Evolutionary conservation across 1,140 invertebrate species (phyloP), one percentile per base, ranked within the genome.

Genomic region (Whitmania pigra): DNA sequence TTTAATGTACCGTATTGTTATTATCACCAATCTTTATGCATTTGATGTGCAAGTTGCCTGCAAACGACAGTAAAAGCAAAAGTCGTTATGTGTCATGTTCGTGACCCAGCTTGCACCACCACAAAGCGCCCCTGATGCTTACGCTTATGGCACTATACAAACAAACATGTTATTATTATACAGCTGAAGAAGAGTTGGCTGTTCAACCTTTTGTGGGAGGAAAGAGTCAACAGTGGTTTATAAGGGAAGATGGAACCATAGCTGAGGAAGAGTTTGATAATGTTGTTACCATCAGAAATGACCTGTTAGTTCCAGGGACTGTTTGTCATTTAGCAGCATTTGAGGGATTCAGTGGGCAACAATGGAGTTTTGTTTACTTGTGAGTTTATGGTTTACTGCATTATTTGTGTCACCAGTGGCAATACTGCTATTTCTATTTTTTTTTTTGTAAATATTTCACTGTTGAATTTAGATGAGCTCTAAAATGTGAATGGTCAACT

Each of bases 261-360:
- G 53, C 22, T 27, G 69, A 71, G 18, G 31, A 69, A 15, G 29
- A 69, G 43, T 31, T 40, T 31, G 67, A 40, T 22, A 69, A 69
- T 69, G 67, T 69, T 40, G n/a, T 31, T 36, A 69, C 43, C 22
- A 27, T 40, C 25, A 22, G 25, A 31, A 40, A 49, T 31, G 36
- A 22, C 67, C 11, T 22, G 2, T 40, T 69, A 7, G n/a, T 25
- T 27, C 67, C 29, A 27, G 67, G 43, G n/a, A 22, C 67, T 17
- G 11, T 18, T 13, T 63, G 57, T 31, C 57, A 63, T 31, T 0
- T 63, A 20, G 57, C 57, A 22, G 22, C 57, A 31, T 63, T 25
- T 63, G 57, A 63, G 57, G 57, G 22, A 2, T 31, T 63, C 57
- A 63, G 22, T 63, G 57, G 57, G 29, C 57, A 63, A 31, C 57